Evolutionary conservation across 1,140 invertebrate genomes (phyloP), one percentile per base, ranked within the genome.

Genomic region (Oryctes rhinoceros): DNA sequence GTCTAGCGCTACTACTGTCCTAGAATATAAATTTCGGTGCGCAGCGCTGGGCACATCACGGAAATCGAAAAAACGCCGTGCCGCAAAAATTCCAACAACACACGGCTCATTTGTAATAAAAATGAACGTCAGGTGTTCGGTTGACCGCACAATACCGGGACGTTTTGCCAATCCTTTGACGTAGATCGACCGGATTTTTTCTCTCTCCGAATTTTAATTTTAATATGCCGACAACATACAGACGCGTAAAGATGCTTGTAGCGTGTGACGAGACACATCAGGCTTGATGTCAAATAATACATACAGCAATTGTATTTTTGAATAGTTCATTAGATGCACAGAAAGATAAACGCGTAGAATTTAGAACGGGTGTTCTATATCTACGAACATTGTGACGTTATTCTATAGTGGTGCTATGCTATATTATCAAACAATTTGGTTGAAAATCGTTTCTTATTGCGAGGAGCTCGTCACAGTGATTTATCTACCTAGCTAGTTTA

Each of bases 41-140:
- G 15, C 53, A 62, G 13, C 39, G 53, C 13, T 30, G 65, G 15
- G 9, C 53, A 62, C 20, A n/a, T 18, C 65, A 71, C 24, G 18
- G 24, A 71, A 71, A 71, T 9, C 65, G 65, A 37, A 37, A 71
- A 71, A 71, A 37, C 9, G 11, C 65, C 35, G 24, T 10, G 65
- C 53, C 53, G 65, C 35, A 71, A 71, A 71, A 71, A 71, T 71
- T 71, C 65, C 20, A 71, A 67, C 62, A 30, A 13, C 9, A 30
- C 20, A 24, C 65, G 65, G 65, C 24, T 71, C 65, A 71, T 71
- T 71, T 71, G 65, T 71, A 71, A 71, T 71, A 71, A 71, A 71
- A 71, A 71, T 71, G 65, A 37, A 71, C 65, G 65, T 71, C 65
- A 71, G 65, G 65, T 71, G 65, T 71, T 71, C 65, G 35, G 24